Percentiles rank a stretch among this genome's conserved stretches.
Evolutionary conservation across 2,797 vertebrate genomes (phyloP).

Genomic region (Orestias chungarensis): DNA sequence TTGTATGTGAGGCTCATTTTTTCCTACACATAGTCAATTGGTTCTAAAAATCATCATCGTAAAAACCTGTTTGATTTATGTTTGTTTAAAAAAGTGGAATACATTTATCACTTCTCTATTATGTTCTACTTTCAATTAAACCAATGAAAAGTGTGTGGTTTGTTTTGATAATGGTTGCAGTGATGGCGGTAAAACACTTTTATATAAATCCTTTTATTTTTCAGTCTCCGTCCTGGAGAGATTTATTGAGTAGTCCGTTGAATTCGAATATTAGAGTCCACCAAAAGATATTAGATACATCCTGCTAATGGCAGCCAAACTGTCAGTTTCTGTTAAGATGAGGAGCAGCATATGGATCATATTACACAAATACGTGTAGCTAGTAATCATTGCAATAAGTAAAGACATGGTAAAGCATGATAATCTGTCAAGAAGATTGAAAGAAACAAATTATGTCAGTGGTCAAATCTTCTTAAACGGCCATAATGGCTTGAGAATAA

Average conservation of each 20-base stretch:
- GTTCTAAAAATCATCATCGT: too few relatives aligned
- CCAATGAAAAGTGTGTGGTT: not conserved
- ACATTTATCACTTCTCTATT: not conserved
- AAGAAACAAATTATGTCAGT: constrained; percentile 33
- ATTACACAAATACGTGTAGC: constrained; percentile 35
- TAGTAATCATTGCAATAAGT: constrained; percentile 45
- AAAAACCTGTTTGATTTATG: not conserved
- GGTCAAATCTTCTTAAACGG: constrained; percentile 38
- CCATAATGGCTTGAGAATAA: constrained; percentile 42
- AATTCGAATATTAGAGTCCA: constrained; percentile 18
- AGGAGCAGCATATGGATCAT: constrained; percentile 22
- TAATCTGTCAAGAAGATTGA: constrained; percentile 39
- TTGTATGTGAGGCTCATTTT: too few relatives aligned
- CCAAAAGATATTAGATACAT: constrained; percentile 29
- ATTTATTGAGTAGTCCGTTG: constrained; percentile 42
- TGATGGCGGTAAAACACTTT: constrained; percentile 23
- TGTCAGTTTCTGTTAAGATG: constrained; percentile 21
- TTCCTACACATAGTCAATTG: too few relatives aligned
- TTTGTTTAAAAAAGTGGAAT: not conserved
- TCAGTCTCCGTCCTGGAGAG: constrained; percentile 20
- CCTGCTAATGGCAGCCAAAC: constrained; percentile 18
- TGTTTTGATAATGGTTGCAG: constrained; percentile 31
- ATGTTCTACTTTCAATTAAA: not conserved
- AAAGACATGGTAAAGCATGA: constrained; percentile 36
- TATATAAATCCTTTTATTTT: constrained; percentile 20